Evolutionary conservation across 2,797 vertebrate genomes (phyloP), one percentile per base, ranked within the genome.

Genomic region (Poecilia gillii): DNA sequence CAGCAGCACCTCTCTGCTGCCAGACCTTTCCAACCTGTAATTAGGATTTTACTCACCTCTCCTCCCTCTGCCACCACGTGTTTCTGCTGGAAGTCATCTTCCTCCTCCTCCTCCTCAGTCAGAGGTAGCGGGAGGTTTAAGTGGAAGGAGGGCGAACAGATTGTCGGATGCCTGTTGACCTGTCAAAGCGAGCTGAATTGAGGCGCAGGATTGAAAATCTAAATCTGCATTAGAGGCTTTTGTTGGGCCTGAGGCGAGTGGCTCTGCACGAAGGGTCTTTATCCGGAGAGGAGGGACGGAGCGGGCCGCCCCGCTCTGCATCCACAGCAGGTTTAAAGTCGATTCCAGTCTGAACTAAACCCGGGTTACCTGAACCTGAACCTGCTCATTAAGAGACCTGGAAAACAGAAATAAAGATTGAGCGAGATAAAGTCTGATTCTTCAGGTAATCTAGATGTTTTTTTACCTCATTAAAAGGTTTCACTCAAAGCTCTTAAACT

Each of bases 161-260:
- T 94, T 95, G 94, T 73, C 80, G 79, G 82, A 88, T 91, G 91
- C 83, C 93, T 92, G 93, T 88, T 94, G 92, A 94, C 92, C 90
- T 93, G 94, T 94, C 90, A 90, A 64, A 85, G 87, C 78, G 62
- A 86, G 79, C 90, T 88, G 84, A 93, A 92, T 84, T 90, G 89
- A 86, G 90, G 84, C 76, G 51, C 88, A 84, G 93, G 94, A 93
- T 94, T 95, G 93, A 93, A 92, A 93, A 92, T 89, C 92, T 95
- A 95, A 95, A 95, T 95, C 93, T 91, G 93, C 83, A 95, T 95
- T 93, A 95, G 88, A 91, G 91, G 94, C 93, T 95, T 95, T 94
- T 93, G 93, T 94, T 91, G 87, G 93, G 92, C 82, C 89, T 89
- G 91, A 91, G 84, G 91, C 86, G 72, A 87, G 81, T 81, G 36